Conservation (phyloP, 2,113 vertebrate species). For the Dasypus novemcinctus region DNA sequence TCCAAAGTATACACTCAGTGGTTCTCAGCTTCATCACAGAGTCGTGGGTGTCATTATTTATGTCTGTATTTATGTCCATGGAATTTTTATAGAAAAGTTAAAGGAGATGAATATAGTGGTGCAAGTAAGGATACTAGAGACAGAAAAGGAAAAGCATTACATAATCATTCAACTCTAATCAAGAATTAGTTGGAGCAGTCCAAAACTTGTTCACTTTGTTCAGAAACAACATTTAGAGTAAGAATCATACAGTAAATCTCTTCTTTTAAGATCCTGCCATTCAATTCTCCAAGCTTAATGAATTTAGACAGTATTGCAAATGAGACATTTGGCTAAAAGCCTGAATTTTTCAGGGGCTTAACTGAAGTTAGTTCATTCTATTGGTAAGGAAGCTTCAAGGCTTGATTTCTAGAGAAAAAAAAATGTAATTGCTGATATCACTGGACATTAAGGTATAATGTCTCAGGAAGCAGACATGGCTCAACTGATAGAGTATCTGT, state of each 20-base stretch:
- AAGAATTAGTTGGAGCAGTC: background rate
- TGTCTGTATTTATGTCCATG: background rate
- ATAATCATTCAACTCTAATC: background rate
- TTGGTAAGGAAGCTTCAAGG: background rate
- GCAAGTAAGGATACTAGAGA: background rate
- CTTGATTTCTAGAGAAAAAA: conserved; percentile 47
- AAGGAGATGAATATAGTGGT: background rate
- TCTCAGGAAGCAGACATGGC: too few species aligned
- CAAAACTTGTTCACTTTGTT: background rate
- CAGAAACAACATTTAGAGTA: conserved; percentile 12
- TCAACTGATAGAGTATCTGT: too few species aligned
- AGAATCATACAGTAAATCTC: background rate
- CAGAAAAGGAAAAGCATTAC: background rate
- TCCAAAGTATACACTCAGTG: too few species aligned
- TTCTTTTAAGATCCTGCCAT: conserved; percentile 10
- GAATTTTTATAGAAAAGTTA: background rate
- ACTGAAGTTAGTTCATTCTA: conserved; percentile 10
- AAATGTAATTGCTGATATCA: conserved; percentile 33
- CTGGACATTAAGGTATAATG: background rate
- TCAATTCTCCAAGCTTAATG: conserved; percentile 41
- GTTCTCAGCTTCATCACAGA: too few species aligned
- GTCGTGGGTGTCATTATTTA: background rate
- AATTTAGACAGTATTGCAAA: conserved; percentile 57
- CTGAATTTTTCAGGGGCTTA: conserved; percentile 5
- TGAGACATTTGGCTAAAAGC: conserved; percentile 38